phyloP scores from a whole-genome alignment of 2,888 invertebrate species.

The Chalcis sispes region DNA sequence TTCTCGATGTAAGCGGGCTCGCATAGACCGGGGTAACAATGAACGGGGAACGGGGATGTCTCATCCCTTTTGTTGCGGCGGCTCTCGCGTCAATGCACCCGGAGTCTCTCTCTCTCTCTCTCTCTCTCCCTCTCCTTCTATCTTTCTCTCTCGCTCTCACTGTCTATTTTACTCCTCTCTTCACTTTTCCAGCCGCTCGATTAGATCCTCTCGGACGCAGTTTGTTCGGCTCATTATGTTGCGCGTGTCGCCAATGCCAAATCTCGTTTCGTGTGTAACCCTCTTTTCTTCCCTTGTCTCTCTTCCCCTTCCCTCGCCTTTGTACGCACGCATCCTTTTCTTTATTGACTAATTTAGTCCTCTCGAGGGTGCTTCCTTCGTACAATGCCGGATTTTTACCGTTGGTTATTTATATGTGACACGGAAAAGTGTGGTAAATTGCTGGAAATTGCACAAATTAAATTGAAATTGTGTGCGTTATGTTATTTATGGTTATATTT shows the following conservation, averaged over 20 bases:
- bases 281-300: background rate
- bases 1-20: background rate
- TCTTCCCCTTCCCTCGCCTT: conserved; percentile 6
- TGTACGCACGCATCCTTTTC: background rate
- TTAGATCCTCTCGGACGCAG: conserved; percentile 47
- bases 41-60: conserved; percentile 65
- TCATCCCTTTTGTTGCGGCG: conserved; percentile 75
- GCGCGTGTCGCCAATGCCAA: conserved; percentile 39
- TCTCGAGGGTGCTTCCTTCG: background rate
- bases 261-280: background rate
- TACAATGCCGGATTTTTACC: conserved; percentile 1
- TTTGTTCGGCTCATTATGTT: conserved; percentile 50
- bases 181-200: conserved; percentile 56
- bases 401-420: background rate
- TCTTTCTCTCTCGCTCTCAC: conserved; percentile 53
- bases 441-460: too few species aligned
- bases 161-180: conserved; percentile 39
- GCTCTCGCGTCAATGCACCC: conserved; percentile 76
- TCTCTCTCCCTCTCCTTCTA: conserved; percentile 37
- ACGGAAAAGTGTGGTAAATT: too few species aligned
- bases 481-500: too few species aligned
- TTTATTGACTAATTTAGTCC: conserved; percentile 39
- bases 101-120: conserved; percentile 65
- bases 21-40: conserved; percentile 68
- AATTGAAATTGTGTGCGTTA: too few species aligned